Conservation (phyloP, 30 jellyfish, hydroid and myxozoan genomes). For the Aurelia sp. region DNA sequence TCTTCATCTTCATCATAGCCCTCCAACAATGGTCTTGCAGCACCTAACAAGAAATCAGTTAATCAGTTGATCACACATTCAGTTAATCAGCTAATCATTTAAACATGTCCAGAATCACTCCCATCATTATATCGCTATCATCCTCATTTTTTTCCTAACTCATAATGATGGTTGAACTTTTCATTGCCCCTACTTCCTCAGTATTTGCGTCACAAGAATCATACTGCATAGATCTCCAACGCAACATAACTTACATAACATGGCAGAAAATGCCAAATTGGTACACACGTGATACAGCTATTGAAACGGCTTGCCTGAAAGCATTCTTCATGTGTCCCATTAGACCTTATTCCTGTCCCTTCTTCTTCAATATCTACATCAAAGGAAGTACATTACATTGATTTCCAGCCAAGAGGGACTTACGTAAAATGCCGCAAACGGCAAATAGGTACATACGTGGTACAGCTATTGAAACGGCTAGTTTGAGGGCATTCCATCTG, state of each 20-base stretch:
- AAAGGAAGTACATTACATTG: neutral
- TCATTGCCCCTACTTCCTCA: too few relatives aligned
- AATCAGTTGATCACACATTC: neutral
- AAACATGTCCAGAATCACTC: too few relatives aligned
- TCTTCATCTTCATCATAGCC: slow-evolving; percentile 50
- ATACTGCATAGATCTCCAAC: too few relatives aligned
- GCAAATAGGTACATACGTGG: too few relatives aligned
- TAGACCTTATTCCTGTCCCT: slow-evolving; percentile 7
- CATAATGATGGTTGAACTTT: too few relatives aligned
- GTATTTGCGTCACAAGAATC: too few relatives aligned
- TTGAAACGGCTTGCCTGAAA: slow-evolving; percentile 71
- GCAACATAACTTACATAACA: too few relatives aligned
- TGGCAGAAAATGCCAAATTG: too few relatives aligned
- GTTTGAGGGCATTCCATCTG: slow-evolving; percentile 83
- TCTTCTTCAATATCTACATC: neutral
- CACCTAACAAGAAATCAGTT: slow-evolving; percentile 2
- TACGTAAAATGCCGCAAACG: too few relatives aligned
- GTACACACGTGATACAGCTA: slow-evolving; percentile 60
- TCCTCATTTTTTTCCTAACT: too few relatives aligned
- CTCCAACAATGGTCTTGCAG: slow-evolving; percentile 63
- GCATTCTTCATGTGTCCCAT: slow-evolving; percentile 79
- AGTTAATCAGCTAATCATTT: neutral
- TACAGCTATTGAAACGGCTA: slow-evolving; percentile 38
- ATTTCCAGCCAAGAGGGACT: neutral
- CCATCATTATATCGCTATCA: too few relatives aligned